Base-by-base conservation (phyloP, 2,113 vertebrate genomes). In the Sciurus niger region DNA sequence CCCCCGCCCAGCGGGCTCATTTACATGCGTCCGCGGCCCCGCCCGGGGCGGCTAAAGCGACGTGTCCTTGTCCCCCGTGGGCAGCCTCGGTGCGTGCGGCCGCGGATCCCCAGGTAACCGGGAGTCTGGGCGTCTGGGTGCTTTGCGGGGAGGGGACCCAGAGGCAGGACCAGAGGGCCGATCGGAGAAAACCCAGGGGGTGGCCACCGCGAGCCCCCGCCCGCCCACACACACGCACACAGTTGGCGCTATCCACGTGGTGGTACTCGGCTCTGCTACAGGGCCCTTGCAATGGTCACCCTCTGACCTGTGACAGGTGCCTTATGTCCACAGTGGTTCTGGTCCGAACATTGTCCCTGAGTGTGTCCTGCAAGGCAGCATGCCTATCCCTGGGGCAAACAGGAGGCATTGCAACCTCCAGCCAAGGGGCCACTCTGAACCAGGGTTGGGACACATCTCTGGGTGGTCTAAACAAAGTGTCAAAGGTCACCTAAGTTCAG, bases 1-100 rank as follows among this genome's bases (percentile, higher is more conserved):
- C 97, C 93, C 96, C 88, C 96, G 95, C 37, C 96, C 94, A 77
- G 40, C 63, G 16, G 89, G 82, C 63, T 94, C 34, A 96, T 97
- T 97, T 97, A 89, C 96, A 93, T 97, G 91, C 58, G 77, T 90
- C 93, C 55, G 40, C 94, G 18, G 97, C 96, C 95, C 97, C 97
- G 94, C 97, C 97, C 43, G 89, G 91, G 93, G 95, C 84, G 83
- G 96, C 98, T 98, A 98, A 98, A 98, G 98, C 98, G 63, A 98
- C 98, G 99, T 99, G 98, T 98, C 98, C 96, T 97, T 83, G 97
- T 95, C 92, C 92, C 96, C 97, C 90, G 94, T 97, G 96, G 98
- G 89, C 96, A 97, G 96, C 96, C 76, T 95, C 55, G 37, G 55
- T 60, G 89, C 46, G 58, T 94, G 94, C 82, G 13, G 65, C 60